These are phyloP conservation scores for Drosophila lini DNA, from an alignment of 1,140 invertebrate genomes.

Conservation along the genomic window DNA sequence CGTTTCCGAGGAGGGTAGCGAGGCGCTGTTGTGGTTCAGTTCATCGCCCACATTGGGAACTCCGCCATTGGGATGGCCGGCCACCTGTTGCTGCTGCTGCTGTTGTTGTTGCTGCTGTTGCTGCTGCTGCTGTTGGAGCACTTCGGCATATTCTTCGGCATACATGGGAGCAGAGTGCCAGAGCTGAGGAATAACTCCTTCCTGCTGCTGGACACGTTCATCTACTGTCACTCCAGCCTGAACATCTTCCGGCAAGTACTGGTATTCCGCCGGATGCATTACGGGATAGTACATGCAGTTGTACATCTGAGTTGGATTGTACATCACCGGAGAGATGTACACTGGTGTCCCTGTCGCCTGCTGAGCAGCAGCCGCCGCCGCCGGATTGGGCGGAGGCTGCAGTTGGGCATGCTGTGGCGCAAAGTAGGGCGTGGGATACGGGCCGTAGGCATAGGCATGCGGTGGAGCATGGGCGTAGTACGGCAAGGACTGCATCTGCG, in stretches of 20 bases:
- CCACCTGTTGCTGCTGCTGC: constrained; percentile 44
- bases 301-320: constrained; percentile 50
- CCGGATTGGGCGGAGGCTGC: constrained; percentile 56
- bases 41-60: constrained; percentile 61
- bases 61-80: constrained; percentile 36
- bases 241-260: constrained; percentile 60
- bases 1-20: constrained; percentile 70
- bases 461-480: constrained; percentile 61
- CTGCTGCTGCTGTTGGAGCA: constrained; percentile 43
- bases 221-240: constrained; percentile 57
- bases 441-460: constrained; percentile 61
- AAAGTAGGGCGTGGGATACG: constrained; percentile 70
- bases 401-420: constrained; percentile 61
- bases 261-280: constrained; percentile 65
- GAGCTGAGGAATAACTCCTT: constrained; percentile 53
- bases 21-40: constrained; percentile 74
- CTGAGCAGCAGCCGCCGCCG: constrained; percentile 61
- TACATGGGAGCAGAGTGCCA: constrained; percentile 74
- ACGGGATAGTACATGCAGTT: constrained; percentile 64
- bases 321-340: constrained; percentile 59
- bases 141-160: constrained; percentile 66
- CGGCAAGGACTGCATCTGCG: constrained; percentile 63
- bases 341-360: constrained; percentile 71
- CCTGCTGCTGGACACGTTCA: constrained; percentile 62
- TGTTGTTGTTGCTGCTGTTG: constrained; percentile 43